Evolutionary conservation across 2,797 vertebrate species (phyloP).

Genomic region (Scolopax bukidnonensis): DNA sequence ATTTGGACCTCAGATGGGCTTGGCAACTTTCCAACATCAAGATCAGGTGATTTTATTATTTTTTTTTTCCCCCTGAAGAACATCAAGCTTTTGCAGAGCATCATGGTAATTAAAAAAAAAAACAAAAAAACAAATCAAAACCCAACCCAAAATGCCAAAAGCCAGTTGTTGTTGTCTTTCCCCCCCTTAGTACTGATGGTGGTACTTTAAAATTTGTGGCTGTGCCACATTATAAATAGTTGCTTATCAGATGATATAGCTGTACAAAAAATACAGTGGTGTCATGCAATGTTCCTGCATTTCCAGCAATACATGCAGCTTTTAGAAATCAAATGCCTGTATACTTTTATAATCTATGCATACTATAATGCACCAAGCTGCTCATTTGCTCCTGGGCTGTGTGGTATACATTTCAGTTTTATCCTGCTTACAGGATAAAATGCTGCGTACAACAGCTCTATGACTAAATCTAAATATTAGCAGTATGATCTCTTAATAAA

Average conservation of each 20-base stretch:
- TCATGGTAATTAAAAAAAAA: neutral
- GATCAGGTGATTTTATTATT: slow-evolving; percentile 47
- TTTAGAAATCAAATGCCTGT: neutral
- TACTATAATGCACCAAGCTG: neutral
- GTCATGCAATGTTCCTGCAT: neutral
- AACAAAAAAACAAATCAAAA: neutral
- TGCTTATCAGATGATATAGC: neutral
- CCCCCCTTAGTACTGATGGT: rapidly evolving
- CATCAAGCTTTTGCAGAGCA: neutral
- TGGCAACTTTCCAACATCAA: slow-evolving; percentile 67
- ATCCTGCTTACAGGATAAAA: neutral
- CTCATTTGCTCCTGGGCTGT: neutral
- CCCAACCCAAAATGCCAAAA: neutral
- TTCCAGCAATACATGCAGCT: neutral
- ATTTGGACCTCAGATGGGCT: slow-evolving; percentile 69
- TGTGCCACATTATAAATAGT: neutral
- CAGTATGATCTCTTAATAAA: neutral
- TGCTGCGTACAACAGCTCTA: neutral
- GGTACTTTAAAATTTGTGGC: neutral
- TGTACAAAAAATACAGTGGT: neutral
- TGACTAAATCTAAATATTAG: neutral
- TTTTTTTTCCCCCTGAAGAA: neutral
- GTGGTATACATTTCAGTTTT: neutral
- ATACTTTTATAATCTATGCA: neutral
- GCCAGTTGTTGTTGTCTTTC: rapidly evolving